phyloP scores from a whole-genome alignment of 2,888 invertebrate species.

The Neuroscelio doddi region DNA sequence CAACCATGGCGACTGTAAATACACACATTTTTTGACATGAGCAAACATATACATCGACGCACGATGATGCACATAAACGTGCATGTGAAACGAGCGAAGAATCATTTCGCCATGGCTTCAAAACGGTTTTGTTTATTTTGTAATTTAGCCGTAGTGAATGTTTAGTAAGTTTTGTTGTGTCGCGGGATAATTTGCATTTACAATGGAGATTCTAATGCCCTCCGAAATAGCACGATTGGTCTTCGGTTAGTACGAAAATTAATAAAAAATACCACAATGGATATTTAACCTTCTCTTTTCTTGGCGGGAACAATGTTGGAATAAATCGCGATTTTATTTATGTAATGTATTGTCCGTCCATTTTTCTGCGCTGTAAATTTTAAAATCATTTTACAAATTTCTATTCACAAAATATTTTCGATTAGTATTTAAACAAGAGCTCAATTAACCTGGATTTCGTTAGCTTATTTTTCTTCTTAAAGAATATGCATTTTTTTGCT shows the following conservation, averaged over 20 bases:
- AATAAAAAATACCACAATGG: background rate
- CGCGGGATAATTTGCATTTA: slow-evolving; percentile 1
- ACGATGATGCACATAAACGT: background rate
- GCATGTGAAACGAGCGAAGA: background rate
- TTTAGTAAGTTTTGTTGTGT: background rate
- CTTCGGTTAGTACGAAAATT: slow-evolving; percentile 60
- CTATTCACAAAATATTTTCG: background rate
- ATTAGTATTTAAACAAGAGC: too few species aligned
- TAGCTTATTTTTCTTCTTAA: slow-evolving; percentile 3
- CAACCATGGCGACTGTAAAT: background rate
- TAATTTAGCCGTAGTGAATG: background rate
- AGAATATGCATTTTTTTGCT: too few species aligned
- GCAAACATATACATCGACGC: background rate
- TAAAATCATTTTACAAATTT: background rate
- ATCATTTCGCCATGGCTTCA: background rate
- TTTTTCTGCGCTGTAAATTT: background rate
- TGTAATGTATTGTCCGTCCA: background rate
- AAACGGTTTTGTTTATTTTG: background rate
- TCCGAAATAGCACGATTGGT: slow-evolving; percentile 70
- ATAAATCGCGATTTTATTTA: background rate
- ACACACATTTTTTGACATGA: background rate
- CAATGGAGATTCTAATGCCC: slow-evolving; percentile 67
- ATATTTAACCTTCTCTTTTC: slow-evolving; percentile 19
- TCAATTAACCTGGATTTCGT: background rate
- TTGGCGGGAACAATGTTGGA: slow-evolving; percentile 32